Evolutionary conservation across 2,888 invertebrate species (phyloP), one percentile per base, ranked within the genome.

Genomic region (Hypena proboscidalis): DNA sequence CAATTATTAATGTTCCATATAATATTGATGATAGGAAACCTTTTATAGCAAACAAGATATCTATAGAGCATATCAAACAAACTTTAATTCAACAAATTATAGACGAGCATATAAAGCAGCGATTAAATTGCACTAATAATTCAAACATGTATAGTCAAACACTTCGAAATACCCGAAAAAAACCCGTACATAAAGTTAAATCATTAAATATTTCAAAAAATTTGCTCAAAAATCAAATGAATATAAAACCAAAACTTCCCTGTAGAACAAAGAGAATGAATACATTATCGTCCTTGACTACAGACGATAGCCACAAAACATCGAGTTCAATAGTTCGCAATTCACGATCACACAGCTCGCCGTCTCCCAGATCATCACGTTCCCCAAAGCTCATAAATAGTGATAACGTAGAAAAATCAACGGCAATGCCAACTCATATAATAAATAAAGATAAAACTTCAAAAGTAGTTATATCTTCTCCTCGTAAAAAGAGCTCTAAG

Each of bases 171-270:
- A 40, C 49, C 2, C 75, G 73, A 49, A 74, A 66, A 52, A 85
- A 74, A 50, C 64, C 70, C 8, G 52, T 81, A 5, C 89, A 89
- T 48, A 90, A 88, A 77, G 78, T 90, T 0, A 90, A 90, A 64
- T 86, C 85, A 1, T 65, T 89, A 22, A 89, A 90, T 64, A 82
- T 90, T 60, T 84, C 89, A 1, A 87, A 74, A 63, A 66, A 76
- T 27, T 47, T 86, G 25, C 41, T 70, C 10, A 68, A 66, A 55
- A 41, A 52, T 34, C 71, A 49, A n/a, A 49, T 37, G 19, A 8
- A 27, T 19, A 48, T 38, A 0, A 48, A 56, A n/a, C 15, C 29
- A 13, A 55, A 48, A 15, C 7, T n/a, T n/a, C n/a, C n/a, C n/a
- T n/a, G n/a, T n/a, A n/a, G n/a, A n/a, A n/a, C n/a, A n/a, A n/a